These are phyloP conservation scores for Camponotus pennsylvanicus DNA, from an alignment of 1,140 invertebrate species.

Conservation along the genomic window DNA sequence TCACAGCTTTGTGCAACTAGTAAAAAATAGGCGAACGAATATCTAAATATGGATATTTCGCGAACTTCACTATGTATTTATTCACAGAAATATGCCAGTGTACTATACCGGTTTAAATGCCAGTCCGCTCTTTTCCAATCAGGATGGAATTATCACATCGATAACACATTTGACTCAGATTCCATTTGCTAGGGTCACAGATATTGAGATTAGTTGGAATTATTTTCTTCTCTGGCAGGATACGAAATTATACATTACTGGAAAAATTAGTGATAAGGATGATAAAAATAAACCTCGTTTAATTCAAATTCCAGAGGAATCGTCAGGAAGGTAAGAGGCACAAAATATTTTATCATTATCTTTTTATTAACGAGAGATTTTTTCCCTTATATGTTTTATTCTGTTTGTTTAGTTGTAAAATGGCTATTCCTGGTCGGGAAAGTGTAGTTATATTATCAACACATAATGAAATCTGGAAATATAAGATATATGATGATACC, in stretches of 20 bases:
- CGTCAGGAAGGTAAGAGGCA: slow-evolving; percentile 69
- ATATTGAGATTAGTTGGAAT: slow-evolving; percentile 83
- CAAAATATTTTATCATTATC: background rate
- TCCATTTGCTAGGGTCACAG: slow-evolving; percentile 69
- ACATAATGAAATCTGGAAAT: slow-evolving; percentile 79
- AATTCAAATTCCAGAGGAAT: slow-evolving; percentile 74
- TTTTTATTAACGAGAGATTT: background rate
- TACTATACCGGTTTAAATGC: slow-evolving; percentile 81
- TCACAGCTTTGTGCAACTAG: no score
- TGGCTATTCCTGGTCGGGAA: slow-evolving; percentile 75
- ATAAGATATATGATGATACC: slow-evolving; percentile 78
- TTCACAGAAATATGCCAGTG: slow-evolving; percentile 73
- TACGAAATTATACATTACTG: slow-evolving; percentile 75
- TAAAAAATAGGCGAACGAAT: no score
- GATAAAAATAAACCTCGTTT: slow-evolving; percentile 59
- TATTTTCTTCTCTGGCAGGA: slow-evolving; percentile 81
- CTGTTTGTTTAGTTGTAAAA: slow-evolving; percentile 73
- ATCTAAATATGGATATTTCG: no score
- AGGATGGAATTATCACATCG: slow-evolving; percentile 51
- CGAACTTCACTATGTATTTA: background rate
- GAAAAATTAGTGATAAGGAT: slow-evolving; percentile 64
- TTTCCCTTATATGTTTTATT: slow-evolving; percentile 30
- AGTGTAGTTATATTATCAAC: slow-evolving; percentile 76
- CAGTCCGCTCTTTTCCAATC: slow-evolving; percentile 71
- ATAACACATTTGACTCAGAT: slow-evolving; percentile 76